Evolutionary conservation across 2,888 invertebrate species (phyloP).

Genomic region (Drosophila mulleri): DNA sequence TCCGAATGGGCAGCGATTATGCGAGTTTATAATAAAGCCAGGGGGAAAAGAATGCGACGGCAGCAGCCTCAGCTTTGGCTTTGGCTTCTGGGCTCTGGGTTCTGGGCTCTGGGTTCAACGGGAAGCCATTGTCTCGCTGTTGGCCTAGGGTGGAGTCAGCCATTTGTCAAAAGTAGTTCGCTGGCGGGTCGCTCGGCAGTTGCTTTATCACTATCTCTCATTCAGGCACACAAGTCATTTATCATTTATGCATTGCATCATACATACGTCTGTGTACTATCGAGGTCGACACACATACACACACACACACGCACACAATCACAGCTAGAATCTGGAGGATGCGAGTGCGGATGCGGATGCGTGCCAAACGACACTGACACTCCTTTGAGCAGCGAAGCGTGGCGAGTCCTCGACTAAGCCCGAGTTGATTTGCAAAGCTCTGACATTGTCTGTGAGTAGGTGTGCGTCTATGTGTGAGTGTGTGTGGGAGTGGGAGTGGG

Average conservation of each 20-base stretch:
- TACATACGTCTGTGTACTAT: conserved; percentile 35
- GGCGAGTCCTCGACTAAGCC: conserved; percentile 59
- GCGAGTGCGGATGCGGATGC: conserved; percentile 63
- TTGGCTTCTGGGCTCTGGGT: background rate
- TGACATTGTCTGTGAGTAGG: background rate
- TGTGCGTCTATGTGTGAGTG: background rate
- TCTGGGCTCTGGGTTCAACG: conserved; percentile 10
- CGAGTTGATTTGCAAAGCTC: conserved; percentile 76
- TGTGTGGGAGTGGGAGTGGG: background rate
- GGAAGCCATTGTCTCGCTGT: conserved; percentile 43
- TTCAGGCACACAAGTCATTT: conserved; percentile 73
- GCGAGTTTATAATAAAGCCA: conserved; percentile 77
- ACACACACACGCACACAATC: conserved; percentile 21
- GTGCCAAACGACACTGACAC: conserved; percentile 65
- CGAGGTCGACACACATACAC: conserved; percentile 30
- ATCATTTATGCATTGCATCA: conserved; percentile 78
- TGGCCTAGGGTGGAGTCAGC: conserved; percentile 40
- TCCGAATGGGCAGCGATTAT: conserved; percentile 70
- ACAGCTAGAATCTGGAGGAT: conserved; percentile 21
- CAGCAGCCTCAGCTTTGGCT: conserved; percentile 10
- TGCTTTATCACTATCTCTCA: conserved; percentile 76
- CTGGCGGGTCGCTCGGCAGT: conserved; percentile 53
- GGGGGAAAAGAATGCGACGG: conserved; percentile 22
- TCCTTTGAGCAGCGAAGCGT: conserved; percentile 69
- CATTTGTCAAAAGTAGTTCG: conserved; percentile 76